Percentiles rank a stretch among this genome's conserved stretches.
Evolutionary conservation across 2,797 vertebrate species (phyloP).

Genomic region (Chromobotia macracanthus): DNA sequence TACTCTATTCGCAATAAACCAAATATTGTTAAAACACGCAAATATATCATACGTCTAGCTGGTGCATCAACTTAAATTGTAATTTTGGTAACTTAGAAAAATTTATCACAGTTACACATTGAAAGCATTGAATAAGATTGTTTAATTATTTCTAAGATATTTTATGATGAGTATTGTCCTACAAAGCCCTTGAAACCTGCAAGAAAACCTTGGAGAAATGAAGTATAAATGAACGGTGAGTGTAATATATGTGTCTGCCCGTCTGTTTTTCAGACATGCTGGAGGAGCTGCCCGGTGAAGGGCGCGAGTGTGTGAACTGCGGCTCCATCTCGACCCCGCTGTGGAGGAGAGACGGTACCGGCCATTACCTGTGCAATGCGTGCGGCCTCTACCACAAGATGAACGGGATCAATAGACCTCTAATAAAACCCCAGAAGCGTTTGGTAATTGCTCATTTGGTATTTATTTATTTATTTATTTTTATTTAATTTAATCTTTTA

Average conservation of each 20-base stretch:
- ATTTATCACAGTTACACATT: too few species aligned
- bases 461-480: too few species aligned
- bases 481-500: neutral
- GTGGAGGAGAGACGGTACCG: constrained; percentile 95
- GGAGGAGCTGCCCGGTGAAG: constrained; percentile 87
- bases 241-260: neutral
- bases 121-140: too few species aligned
- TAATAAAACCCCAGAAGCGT: constrained; percentile 93
- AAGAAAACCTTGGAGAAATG: neutral
- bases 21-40: neutral
- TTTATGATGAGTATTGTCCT: neutral
- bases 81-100: too few species aligned
- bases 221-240: neutral
- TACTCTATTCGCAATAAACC: neutral
- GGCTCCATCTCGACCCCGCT: constrained; percentile 96
- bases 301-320: constrained; percentile 96
- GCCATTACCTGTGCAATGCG: constrained; percentile 97
- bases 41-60: neutral
- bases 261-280: constrained; percentile 77
- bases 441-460: constrained; percentile 79
- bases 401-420: constrained; percentile 96
- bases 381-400: constrained; percentile 99
- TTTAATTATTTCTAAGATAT: neutral
- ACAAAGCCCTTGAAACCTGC: neutral
- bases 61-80: neutral